phyloP scores from a whole-genome alignment of 2,113 vertebrate species.

The Oncorhynchus masou region DNA sequence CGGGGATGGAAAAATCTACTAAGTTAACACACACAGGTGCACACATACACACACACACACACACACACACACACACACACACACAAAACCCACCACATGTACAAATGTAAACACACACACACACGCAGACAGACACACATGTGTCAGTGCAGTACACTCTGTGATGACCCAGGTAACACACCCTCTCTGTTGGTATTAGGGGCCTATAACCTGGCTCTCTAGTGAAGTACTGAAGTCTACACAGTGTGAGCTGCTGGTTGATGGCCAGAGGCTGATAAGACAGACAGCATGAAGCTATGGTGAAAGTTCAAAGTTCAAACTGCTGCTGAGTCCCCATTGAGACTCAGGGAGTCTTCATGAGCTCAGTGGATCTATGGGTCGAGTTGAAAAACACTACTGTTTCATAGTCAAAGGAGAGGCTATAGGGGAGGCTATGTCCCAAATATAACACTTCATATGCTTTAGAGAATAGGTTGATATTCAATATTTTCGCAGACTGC shows the following conservation, averaged over 20 bases:
- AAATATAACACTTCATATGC: neutral
- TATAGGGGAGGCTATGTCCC: neutral
- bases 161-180: neutral
- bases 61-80: neutral
- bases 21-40: too few species aligned
- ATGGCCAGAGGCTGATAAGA: conserved; percentile 38
- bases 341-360: neutral
- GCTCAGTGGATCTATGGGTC: neutral
- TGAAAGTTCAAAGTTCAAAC: conserved; percentile 66
- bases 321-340: conserved; percentile 19
- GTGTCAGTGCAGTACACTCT: too few species aligned
- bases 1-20: neutral
- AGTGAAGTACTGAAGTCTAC: too few species aligned
- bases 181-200: conserved; percentile 33
- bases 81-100: neutral
- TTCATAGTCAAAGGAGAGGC: neutral
- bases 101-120: neutral
- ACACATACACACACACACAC: neutral
- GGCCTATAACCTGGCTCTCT: neutral
- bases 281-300: conserved; percentile 31
- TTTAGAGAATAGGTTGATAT: too few species aligned
- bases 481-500: too few species aligned
- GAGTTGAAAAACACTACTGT: conserved; percentile 31
- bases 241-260: neutral
- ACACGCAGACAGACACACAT: neutral